Evolutionary conservation across 2,888 invertebrate genomes (phyloP).

Genomic region (Strigamia maritima): DNA sequence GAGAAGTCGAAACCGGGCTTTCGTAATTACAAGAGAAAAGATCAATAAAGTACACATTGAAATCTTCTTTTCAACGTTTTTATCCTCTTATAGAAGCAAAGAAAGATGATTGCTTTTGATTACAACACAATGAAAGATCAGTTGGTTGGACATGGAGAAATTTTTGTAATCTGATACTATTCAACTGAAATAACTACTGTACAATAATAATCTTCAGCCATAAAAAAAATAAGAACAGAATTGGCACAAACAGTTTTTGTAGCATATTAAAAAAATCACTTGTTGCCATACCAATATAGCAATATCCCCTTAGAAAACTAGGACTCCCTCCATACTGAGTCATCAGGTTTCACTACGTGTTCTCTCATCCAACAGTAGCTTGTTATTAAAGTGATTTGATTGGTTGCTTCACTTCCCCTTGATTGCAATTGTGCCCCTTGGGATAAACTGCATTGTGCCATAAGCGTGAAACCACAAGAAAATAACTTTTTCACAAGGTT

Average conservation of each 20-base stretch:
- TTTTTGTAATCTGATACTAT: constrained; percentile 22
- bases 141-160: not conserved
- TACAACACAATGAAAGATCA: constrained; percentile 1
- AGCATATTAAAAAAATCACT: not conserved
- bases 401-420: constrained; percentile 23
- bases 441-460: constrained; percentile 23
- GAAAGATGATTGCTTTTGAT: constrained; percentile 20
- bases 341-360: constrained; percentile 19
- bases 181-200: not conserved
- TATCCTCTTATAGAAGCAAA: constrained; percentile 7
- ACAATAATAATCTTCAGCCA: not conserved
- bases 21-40: constrained; percentile 18
- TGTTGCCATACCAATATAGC: not conserved
- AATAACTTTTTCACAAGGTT: not conserved
- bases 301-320: not conserved
- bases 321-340: not conserved
- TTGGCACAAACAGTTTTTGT: not conserved
- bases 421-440: constrained; percentile 17
- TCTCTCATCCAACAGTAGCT: constrained; percentile 23
- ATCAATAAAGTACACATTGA: constrained; percentile 13
- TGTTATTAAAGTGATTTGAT: constrained; percentile 23
- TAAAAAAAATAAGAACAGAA: not conserved
- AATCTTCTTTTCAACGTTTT: constrained; percentile 23
- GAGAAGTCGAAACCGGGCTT: not conserved
- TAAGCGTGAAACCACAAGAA: constrained; percentile 20